These are phyloP conservation scores for Platycheirus rosarum DNA, from an alignment of 2,888 invertebrate genomes.

Conservation along the genomic window DNA sequence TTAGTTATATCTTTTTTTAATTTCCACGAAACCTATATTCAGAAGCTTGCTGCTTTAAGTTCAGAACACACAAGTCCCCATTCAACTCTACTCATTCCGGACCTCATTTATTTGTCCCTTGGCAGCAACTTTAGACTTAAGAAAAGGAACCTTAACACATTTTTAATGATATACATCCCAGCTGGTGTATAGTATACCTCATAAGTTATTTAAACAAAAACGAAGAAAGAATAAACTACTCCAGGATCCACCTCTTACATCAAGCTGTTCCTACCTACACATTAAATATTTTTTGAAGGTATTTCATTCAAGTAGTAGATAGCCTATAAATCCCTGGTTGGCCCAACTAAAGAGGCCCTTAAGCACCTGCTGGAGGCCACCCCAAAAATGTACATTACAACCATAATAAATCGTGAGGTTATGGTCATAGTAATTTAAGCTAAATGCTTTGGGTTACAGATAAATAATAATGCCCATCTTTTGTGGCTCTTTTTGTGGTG, in stretches of 20 bases:
- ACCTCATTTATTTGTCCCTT: not conserved
- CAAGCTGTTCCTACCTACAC: not conserved
- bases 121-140: no score
- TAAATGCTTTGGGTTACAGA: constrained; percentile 34
- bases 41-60: no score
- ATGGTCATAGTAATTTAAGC: constrained; percentile 35
- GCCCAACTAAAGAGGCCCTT: not conserved
- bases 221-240: not conserved
- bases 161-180: not conserved
- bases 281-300: constrained; percentile 1
- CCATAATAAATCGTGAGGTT: constrained; percentile 22
- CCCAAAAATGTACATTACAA: constrained; percentile 8
- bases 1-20: no score
- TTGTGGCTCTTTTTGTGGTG: not conserved
- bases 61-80: no score
- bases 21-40: no score
- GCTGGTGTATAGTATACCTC: not conserved
- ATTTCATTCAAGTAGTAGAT: constrained; percentile 7
- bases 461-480: constrained; percentile 17
- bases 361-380: not conserved
- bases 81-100: no score
- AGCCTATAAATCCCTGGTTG: constrained; percentile 24
- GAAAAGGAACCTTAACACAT: not conserved
- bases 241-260: not conserved
- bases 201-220: not conserved